phyloP scores from a whole-genome alignment of 2,113 vertebrate species.

The Rhinopithecus roxellana region DNA sequence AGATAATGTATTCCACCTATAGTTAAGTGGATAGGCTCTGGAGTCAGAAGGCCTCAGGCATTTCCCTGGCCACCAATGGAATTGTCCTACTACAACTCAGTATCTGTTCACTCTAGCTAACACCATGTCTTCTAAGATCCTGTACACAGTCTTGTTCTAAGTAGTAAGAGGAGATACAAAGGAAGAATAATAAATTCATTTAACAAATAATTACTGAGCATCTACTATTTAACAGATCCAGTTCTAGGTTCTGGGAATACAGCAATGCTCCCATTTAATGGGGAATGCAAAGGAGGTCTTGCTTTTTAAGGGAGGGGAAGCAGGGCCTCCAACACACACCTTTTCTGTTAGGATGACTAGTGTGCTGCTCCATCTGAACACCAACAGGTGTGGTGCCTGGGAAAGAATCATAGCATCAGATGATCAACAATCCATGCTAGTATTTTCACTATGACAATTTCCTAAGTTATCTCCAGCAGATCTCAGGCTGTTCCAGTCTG shows the following conservation, averaged over 20 bases:
- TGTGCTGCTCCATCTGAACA: conserved; percentile 41
- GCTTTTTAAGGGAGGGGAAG: not conserved
- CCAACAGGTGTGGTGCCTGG: conserved; percentile 42
- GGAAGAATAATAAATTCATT: not conserved
- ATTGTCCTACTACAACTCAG: not conserved
- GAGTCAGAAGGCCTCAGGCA: not conserved
- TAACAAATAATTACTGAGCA: not conserved
- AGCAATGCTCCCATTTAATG: not conserved
- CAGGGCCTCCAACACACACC: not conserved
- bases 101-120: not conserved
- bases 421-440: not conserved
- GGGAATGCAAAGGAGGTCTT: not conserved
- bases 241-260: not conserved
- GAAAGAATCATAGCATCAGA: conserved; percentile 16
- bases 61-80: not conserved
- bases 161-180: not conserved
- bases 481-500: not conserved
- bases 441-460: not conserved
- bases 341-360: conserved; percentile 34
- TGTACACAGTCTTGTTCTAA: not conserved
- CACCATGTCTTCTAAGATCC: not conserved
- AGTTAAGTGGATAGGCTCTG: not conserved
- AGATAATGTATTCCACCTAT: not conserved
- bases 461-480: not conserved
- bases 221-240: not conserved